Conservation (phyloP, 2,888 invertebrate species). For the Platycnemis pennipes region DNA sequence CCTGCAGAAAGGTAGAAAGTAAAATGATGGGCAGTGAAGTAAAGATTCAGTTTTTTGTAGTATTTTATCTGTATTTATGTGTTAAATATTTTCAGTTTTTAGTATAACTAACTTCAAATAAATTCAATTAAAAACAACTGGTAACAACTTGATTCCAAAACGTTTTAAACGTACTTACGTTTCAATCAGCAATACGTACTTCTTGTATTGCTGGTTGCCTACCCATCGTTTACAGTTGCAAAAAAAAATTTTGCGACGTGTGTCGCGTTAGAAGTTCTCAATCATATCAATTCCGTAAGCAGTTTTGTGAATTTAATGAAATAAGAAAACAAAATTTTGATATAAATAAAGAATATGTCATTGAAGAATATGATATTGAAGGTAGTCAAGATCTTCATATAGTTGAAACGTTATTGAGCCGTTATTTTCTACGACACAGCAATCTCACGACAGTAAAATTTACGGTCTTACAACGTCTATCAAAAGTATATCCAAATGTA, state of each 20-base stretch:
- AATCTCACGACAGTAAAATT: not conserved
- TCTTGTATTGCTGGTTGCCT: not conserved
- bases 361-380: not conserved
- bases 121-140: not conserved
- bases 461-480: not conserved
- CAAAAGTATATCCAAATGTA: not conserved
- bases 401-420: no score
- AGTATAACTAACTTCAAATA: not conserved
- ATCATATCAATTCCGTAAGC: not conserved
- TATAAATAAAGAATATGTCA: not conserved
- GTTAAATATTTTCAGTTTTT: constrained; percentile 59
- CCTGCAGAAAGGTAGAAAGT: not conserved
- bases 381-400: no score
- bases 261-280: not conserved
- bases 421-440: not conserved
- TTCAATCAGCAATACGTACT: not conserved
- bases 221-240: not conserved
- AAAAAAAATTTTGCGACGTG: not conserved
- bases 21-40: not conserved
- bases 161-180: no score
- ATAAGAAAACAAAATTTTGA: not conserved
- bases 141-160: not conserved
- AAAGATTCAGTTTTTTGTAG: not conserved
- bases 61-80: constrained; percentile 20
- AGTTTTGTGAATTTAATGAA: not conserved